Conservation (phyloP, 2,888 invertebrate species). For the Gasteruption jaculator region DNA sequence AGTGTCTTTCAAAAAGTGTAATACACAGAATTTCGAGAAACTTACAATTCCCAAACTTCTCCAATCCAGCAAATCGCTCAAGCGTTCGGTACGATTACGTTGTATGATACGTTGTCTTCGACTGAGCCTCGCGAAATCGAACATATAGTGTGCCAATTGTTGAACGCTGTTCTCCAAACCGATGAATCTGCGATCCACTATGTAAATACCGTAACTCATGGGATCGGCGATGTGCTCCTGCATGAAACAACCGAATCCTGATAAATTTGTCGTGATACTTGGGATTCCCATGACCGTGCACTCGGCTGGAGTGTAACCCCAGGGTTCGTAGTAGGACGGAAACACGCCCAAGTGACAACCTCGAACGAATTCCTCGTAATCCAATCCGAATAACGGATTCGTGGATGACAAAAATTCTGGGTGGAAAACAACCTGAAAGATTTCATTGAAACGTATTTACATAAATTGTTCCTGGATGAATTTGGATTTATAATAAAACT, state of each 20-base stretch:
- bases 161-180: slow-evolving; percentile 86
- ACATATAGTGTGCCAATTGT: slow-evolving; percentile 88
- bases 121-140: slow-evolving; percentile 83
- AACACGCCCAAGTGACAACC: slow-evolving; percentile 99
- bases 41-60: slow-evolving; percentile 93
- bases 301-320: slow-evolving; percentile 99
- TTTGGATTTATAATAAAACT: not conserved
- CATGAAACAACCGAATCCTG: slow-evolving; percentile 98
- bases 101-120: slow-evolving; percentile 96
- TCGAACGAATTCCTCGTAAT: slow-evolving; percentile 98
- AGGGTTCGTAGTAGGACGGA: slow-evolving; percentile 99
- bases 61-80: slow-evolving; percentile 98
- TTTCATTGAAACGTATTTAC: slow-evolving; percentile 3
- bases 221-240: slow-evolving; percentile 96
- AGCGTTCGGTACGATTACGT: slow-evolving; percentile 92
- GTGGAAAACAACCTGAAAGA: slow-evolving; percentile 87
- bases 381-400: slow-evolving; percentile 94
- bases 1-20: no score
- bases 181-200: slow-evolving; percentile 90
- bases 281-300: slow-evolving; percentile 99
- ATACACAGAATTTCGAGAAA: no score
- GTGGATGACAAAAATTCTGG: slow-evolving; percentile 98
- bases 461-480: not conserved
- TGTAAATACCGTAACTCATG: slow-evolving; percentile 97
- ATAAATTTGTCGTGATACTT: slow-evolving; percentile 94